Conservation (phyloP, 2,113 vertebrate species). For the Gasterosteus nipponicus region DNA sequence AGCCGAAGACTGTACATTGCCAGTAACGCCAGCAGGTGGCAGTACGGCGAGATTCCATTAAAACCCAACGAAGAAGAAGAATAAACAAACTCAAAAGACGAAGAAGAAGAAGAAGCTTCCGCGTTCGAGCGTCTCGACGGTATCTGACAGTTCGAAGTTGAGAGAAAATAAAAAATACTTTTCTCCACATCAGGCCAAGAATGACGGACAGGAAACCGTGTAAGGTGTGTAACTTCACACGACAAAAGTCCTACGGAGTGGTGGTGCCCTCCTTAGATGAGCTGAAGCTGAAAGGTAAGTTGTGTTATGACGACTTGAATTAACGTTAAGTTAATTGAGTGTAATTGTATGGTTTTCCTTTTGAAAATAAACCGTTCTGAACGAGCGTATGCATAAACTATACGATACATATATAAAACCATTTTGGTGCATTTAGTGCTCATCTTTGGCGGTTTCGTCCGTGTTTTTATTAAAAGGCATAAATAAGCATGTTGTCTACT, state of each 20-base stretch:
- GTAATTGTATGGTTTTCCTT: too few relatives aligned
- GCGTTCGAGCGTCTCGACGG: conserved; percentile 15
- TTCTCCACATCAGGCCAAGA: background rate
- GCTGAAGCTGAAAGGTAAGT: conserved; percentile 79
- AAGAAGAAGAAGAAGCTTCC: conserved; percentile 31
- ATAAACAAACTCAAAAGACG: background rate
- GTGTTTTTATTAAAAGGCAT: background rate
- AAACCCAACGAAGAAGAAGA: background rate
- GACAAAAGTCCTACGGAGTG: conserved; percentile 73
- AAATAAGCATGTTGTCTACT: background rate
- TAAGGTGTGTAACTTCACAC: conserved; percentile 77
- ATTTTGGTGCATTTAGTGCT: background rate
- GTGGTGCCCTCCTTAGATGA: conserved; percentile 71
- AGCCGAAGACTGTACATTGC: background rate
- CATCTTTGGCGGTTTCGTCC: background rate
- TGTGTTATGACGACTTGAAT: background rate
- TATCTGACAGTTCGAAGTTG: background rate
- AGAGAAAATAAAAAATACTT: background rate
- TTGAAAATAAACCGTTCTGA: background rate
- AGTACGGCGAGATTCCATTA: background rate
- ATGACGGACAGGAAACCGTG: conserved; percentile 78
- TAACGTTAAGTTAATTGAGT: background rate
- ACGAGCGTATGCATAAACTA: fast-evolving
- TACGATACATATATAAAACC: too few relatives aligned
- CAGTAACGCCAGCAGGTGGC: background rate